Evolutionary conservation across 2,113 vertebrate genomes (phyloP), one percentile per base, ranked within the genome.

Genomic region (Pachypanchax playfairii): DNA sequence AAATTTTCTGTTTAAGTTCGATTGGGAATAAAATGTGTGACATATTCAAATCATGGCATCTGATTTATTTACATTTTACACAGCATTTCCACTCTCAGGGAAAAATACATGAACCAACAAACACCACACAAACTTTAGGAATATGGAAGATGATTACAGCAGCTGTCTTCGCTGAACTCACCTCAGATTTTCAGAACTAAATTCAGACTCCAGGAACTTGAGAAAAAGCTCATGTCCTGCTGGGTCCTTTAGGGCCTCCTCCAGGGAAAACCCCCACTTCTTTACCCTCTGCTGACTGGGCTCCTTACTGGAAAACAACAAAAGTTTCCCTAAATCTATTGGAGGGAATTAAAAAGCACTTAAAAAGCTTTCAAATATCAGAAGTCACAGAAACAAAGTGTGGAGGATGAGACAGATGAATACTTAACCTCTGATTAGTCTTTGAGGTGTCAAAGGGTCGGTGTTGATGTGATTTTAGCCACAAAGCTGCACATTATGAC

Each of bases 101-200:
- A n/a, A 6, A 33, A 33, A 33, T 11, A 33, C 31, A 29, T 8
- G 8, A 4, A 29, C 28, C 4, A 4, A 29, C 28, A 29, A 21
- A 4, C 4, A 15, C 38, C 33, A 29, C 3, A 59, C 39, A 18
- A 17, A 35, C 25, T 4, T 57, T n/a, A 28, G 20, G n/a, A n/a
- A n/a, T n/a, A n/a, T n/a, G n/a, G n/a, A n/a, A n/a, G n/a, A n/a
- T n/a, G n/a, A n/a, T n/a, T n/a, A n/a, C n/a, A n/a, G 13, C 3
- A 1, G 31, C 15, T 10, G 17, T 26, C 18, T 50, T 17, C 5
- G 24, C 21, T 15, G 22, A 13, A 14, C 83, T 94, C 82, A 99
- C 97, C 94, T 94, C 87, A 99, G 93, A 86, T 99, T 99, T 92
- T 99, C 97, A 0, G 97, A 98, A 89, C 97, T 99, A 83, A 99